Evolutionary conservation across 2,888 invertebrate genomes (phyloP), one percentile per base, ranked within the genome.

Genomic region (Agriopis aurantiaria): DNA sequence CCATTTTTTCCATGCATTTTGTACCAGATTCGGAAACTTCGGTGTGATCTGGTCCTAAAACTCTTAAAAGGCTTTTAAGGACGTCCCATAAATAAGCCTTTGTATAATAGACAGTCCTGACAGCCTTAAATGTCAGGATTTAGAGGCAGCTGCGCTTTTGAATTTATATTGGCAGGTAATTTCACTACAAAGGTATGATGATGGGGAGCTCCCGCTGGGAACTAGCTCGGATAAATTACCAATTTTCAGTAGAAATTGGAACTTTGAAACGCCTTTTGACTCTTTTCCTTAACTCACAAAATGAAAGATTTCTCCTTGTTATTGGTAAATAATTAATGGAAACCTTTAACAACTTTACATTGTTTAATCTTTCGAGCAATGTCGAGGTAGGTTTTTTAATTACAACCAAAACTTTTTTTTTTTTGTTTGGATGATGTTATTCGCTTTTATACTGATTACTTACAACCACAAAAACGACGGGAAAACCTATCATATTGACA

Each of bases 141-240:
- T 68, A 52, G 62, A 60, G 59, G 41, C 67, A 74, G 69, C 76
- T 73, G 76, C 59, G 65, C 56, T 56, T 67, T 51, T 60, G 56
- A 72, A 68, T 72, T 71, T 73, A 71, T 73, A 74, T 70, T 68
- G 67, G 62, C 56, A 67, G 68, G 72, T 69, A 74, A 72, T 73
- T 72, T 63, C 45, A 40, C 59, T 55, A 49, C 65, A 64, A 72
- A 71, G 57, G 41, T 9, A 61, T 65, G 69, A 58, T 49, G n/a
- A 58, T 48, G 55, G 53, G 33, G 33, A 6, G 14, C 41, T 17
- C 62, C 56, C 56, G 56, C 56, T 14, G 55, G 55, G 11, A 51
- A 5, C 10, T 11, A 3, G n/a, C 40, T 48, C n/a, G 40, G 55
- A 41, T 40, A 40, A 53, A 53, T 53, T 33, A 53, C 12, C 40